Conservation (phyloP, 2,888 invertebrate genomes). For the Tetragnatha montana region DNA sequence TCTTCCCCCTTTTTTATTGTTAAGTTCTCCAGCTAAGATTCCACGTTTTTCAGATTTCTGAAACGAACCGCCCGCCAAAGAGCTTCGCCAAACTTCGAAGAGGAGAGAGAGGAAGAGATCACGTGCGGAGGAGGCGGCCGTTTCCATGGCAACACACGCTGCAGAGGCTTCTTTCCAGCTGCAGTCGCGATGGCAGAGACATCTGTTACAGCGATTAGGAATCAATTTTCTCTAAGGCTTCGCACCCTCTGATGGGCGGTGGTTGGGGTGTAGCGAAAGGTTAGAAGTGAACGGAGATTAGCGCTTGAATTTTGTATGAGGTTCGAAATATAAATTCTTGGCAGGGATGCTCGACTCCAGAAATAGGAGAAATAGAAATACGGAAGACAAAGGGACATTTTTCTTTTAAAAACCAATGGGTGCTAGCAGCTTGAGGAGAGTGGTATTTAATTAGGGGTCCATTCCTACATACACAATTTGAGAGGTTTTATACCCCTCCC, state of each 20-base stretch:
- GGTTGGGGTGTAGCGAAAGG: not conserved
- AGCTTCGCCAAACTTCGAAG: not conserved
- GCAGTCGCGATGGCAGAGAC: slow-evolving; percentile 31
- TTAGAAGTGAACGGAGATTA: not conserved
- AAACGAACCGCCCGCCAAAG: slow-evolving; percentile 13
- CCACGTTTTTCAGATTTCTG: no score
- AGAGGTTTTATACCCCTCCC: no score
- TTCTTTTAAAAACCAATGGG: no score
- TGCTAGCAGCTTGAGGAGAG: no score
- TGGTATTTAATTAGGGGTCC: no score
- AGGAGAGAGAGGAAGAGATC: not conserved
- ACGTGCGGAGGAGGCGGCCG: slow-evolving; percentile 11
- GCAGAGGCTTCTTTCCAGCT: slow-evolving; percentile 39
- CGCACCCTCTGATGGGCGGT: not conserved
- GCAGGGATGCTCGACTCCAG: not conserved
- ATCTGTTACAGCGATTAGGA: slow-evolving; percentile 2
- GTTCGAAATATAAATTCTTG: not conserved
- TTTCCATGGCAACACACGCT: slow-evolving; percentile 53
- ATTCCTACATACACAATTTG: no score
- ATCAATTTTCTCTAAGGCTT: not conserved
- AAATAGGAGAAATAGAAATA: no score
- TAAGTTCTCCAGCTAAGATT: no score
- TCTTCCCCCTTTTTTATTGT: no score
- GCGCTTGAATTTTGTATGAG: not conserved
- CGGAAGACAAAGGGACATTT: no score